These are phyloP conservation scores for Chrysocyon brachyurus DNA, from an alignment of 2,797 vertebrate species.

Conservation along the genomic window DNA sequence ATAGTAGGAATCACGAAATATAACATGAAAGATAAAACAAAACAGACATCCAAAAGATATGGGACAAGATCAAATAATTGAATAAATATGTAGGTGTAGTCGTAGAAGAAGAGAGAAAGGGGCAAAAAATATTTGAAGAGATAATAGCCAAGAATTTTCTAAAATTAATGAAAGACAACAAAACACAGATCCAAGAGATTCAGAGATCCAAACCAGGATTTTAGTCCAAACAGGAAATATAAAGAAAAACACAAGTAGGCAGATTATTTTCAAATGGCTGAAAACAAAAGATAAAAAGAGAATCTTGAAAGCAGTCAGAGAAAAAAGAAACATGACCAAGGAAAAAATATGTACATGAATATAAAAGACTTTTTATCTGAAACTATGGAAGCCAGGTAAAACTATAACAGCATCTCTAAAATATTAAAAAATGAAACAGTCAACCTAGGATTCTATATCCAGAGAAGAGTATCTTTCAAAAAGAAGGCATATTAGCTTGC, in stretches of 20 bases:
- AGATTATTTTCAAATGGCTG: neutral
- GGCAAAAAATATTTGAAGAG: neutral
- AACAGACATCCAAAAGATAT: neutral
- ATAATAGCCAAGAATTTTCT: neutral
- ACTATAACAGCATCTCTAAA: neutral
- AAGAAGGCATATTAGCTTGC: neutral
- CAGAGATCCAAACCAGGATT: neutral
- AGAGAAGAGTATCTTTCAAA: neutral
- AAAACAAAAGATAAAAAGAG: conserved; percentile 30
- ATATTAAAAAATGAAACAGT: neutral
- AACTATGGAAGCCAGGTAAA: neutral
- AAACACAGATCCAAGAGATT: neutral
- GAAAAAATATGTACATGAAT: neutral
- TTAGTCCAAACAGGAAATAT: neutral
- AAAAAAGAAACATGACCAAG: neutral
- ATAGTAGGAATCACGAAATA: neutral
- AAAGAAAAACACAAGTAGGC: neutral
- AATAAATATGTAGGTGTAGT: neutral
- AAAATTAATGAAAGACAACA: neutral
- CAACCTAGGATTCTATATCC: neutral
- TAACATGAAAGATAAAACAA: neutral
- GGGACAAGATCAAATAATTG: neutral
- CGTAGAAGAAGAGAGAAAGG: neutral
- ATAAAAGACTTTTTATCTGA: neutral
- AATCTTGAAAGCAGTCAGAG: neutral